Evolutionary conservation across 2,888 invertebrate species (phyloP), one percentile per base, ranked within the genome.

Genomic region (Dermolepida albohirtum): DNA sequence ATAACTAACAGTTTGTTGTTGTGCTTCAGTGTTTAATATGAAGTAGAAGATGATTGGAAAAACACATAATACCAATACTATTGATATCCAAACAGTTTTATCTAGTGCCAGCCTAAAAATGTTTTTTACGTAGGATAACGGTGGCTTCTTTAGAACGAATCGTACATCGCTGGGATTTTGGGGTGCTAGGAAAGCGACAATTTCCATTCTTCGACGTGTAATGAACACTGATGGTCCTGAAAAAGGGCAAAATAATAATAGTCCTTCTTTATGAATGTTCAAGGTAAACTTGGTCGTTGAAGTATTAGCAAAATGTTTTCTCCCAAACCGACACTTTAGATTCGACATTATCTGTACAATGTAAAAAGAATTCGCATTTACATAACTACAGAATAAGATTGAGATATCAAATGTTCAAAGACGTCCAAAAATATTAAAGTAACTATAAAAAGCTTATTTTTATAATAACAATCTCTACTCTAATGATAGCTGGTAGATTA

Each of bases 81-180:
- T 80, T 2, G 81, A 81, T 10, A 83, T 69, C 86, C 86, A 86
- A 6, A 86, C 86, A 2, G 76, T 72, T 10, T 69, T 74, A 1
- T 81, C 78, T 70, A 86, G 85, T 1, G 86, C 85, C 44, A 84
- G 74, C 14, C 79, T 74, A 74, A 85, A 86, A 65, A 86, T 84
- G 67, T 86, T 86, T 71, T 80, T 82, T 0, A 86, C 79, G 44
- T 81, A 83, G 1, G 86, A 85, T 12, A 85, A 76, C 5, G 85
- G 79, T 6, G 86, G 86, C 72, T 84, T 82, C 17, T 83, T 84
- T 69, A 86, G 83, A 63, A 86, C 71, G 69, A 85, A 84, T 8
- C 78, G 71, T 5, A 76, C 64, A 16, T 74, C 74, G 22, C 72
- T 72, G 2, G 73, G 71, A 17, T 72, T 71, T 39, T 74, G 70